Evolutionary conservation across 2,888 invertebrate genomes (phyloP).

Genomic region (Eurytoma adleriae): DNA sequence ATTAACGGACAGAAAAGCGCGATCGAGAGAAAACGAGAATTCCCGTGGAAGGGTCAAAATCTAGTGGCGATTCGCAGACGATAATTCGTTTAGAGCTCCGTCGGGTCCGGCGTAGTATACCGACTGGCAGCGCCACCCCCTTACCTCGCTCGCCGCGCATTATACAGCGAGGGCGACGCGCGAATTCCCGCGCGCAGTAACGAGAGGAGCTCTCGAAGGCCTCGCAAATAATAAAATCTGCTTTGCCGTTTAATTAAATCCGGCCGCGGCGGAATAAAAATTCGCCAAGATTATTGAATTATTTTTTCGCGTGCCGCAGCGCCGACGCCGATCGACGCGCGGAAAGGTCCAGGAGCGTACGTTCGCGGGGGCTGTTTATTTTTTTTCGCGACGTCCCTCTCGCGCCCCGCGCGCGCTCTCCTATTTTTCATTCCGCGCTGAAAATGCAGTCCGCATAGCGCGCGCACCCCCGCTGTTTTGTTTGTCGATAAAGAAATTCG

Average conservation of each 20-base stretch:
- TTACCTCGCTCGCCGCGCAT: neutral
- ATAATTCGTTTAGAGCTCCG: conserved; percentile 38
- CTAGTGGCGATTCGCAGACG: conserved; percentile 12
- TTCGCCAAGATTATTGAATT: conserved; percentile 71
- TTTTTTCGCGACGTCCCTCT: conserved; percentile 24
- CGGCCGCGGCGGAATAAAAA: conserved; percentile 66
- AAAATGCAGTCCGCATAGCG: conserved; percentile 30
- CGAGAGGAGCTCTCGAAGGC: conserved; percentile 4
- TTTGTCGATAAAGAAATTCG: conserved; percentile 57
- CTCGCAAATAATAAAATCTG: conserved; percentile 72
- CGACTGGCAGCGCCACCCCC: conserved; percentile 1
- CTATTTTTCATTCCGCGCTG: conserved; percentile 46
- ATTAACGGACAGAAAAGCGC: neutral
- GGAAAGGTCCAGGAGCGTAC: conserved; percentile 40
- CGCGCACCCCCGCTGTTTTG: conserved; percentile 41
- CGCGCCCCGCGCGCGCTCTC: conserved; percentile 11
- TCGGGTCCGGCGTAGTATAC: conserved; percentile 11
- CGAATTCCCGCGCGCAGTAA: neutral
- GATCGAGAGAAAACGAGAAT: neutral
- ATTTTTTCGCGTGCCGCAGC: conserved; percentile 61
- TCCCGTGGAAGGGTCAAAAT: neutral
- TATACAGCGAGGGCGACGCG: neutral
- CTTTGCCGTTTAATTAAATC: conserved; percentile 72
- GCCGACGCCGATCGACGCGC: conserved; percentile 25
- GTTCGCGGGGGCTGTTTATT: conserved; percentile 33